Conservation (phyloP, 1,140 invertebrate genomes). For the Drosophila elegans region DNA sequence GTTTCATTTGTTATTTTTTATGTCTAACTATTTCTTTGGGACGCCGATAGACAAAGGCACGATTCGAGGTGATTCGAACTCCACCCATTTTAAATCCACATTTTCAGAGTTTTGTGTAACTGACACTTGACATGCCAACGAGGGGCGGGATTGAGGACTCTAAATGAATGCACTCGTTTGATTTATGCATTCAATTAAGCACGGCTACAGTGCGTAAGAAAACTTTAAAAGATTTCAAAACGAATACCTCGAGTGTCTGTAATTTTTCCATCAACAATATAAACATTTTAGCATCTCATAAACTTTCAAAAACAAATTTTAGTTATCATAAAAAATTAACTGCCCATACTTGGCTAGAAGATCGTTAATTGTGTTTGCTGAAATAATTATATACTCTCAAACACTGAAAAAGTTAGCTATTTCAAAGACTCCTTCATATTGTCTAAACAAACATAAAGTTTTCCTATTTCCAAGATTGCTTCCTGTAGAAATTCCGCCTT, state of each 20-base stretch:
- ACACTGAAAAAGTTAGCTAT: background rate
- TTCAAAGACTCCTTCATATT: background rate
- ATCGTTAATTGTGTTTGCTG: background rate
- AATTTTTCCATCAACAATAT: constrained; percentile 5
- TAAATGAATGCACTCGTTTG: constrained; percentile 73
- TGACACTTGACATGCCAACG: constrained; percentile 75
- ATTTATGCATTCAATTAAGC: constrained; percentile 79
- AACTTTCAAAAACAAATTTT: background rate
- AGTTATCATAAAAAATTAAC: background rate
- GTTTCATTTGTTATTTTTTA: constrained; percentile 51
- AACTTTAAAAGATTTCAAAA: constrained; percentile 10
- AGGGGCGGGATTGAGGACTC: constrained; percentile 38
- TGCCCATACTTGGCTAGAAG: too few relatives aligned
- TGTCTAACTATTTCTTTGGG: constrained; percentile 42
- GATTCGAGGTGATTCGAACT: constrained; percentile 47
- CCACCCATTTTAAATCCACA: constrained; percentile 66
- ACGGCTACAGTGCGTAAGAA: constrained; percentile 39
- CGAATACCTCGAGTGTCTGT: background rate
- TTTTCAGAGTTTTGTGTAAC: constrained; percentile 59
- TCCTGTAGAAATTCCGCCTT: background rate
- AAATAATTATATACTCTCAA: too few relatives aligned
- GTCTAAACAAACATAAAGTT: background rate
- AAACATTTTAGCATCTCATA: constrained; percentile 2
- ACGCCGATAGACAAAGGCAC: constrained; percentile 48
- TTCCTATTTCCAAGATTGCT: background rate